Base-by-base conservation (phyloP, 2,797 vertebrate species). In the Otus scops region DNA sequence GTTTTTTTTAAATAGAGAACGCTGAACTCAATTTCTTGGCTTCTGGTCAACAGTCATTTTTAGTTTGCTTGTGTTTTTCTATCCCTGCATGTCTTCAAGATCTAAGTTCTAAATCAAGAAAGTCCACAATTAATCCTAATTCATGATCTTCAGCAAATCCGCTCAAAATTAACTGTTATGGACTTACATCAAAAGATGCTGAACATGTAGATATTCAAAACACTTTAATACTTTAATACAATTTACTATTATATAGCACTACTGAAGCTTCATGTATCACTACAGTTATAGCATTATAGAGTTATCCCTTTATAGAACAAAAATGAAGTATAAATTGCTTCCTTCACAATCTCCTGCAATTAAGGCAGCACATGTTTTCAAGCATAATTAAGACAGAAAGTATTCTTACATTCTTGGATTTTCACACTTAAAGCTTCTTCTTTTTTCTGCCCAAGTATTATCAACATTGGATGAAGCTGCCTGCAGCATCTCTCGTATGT, bases 341-440 rank as follows among this genome's bases (percentile, higher is more conserved):
- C n/a, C 67, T 77, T n/a, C 45, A 59, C 15, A 8, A 17, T n/a
- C 59, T 60, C 6, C 54, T 61, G n/a, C 19, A 53, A 67, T 60
- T 28, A 90, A 51, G 20, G 38, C 39, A 87, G 23, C 5, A 28
- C 27, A 36, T 18, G 38, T 36, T 76, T 76, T 48, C 50, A 78
- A 56, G 39, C 3, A 12, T 19, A 88, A 50, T 48, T 28, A 43
- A 60, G 38, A 84, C 1, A 77, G 6, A 67, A 95, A 78, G 70
- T 27, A 19, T 85, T 85, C 98, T 98, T 97, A 99, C 99, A 99
- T 65, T 98, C 98, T 93, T 73, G 98, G 81, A 99, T 98, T 95
- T 97, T 98, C 94, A 98, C n/a, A 9, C 80, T 95, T 92, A 98
- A 98, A 68, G 98, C 97, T 92, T 98, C 99, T 19, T 98, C 98